Percentiles rank a stretch among this genome's conserved stretches.
These are phyloP conservation scores for Anguilla pacifica DNA, from an alignment of 2,797 vertebrate species.

Conservation along the genomic window DNA sequence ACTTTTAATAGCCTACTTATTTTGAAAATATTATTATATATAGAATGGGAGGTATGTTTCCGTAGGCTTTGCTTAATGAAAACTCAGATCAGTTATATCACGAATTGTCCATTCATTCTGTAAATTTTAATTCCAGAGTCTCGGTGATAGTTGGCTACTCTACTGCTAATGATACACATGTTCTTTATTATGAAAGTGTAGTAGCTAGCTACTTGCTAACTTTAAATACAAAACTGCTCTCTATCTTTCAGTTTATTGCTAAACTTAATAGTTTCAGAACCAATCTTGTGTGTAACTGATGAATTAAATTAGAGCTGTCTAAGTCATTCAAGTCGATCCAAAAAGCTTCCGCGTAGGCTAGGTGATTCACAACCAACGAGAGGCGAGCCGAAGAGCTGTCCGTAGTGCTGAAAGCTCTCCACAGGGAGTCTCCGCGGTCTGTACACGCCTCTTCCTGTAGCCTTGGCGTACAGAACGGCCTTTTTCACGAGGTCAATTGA, in stretches of 20 bases:
- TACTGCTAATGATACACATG: too few relatives aligned
- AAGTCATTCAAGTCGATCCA: neutral
- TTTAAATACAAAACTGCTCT: neutral
- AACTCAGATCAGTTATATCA: too few relatives aligned
- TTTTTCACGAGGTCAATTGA: neutral
- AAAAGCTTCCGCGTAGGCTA: constrained; percentile 15
- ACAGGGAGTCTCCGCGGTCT: neutral
- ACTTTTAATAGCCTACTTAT: too few relatives aligned
- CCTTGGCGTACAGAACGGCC: neutral
- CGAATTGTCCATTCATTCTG: too few relatives aligned
- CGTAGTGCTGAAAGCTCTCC: constrained; percentile 64
- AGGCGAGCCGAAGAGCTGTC: constrained; percentile 58
- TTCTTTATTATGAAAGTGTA: neutral
- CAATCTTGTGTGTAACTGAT: neutral
- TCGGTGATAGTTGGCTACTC: too few relatives aligned
- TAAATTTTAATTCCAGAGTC: too few relatives aligned
- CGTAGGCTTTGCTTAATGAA: too few relatives aligned
- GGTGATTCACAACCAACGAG: constrained; percentile 23
- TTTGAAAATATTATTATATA: too few relatives aligned
- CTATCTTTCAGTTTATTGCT: neutral
- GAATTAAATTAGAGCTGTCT: neutral
- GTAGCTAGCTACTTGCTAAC: neutral
- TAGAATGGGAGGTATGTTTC: too few relatives aligned
- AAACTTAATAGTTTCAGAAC: neutral
- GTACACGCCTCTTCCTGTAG: neutral